Percentiles rank a stretch among this genome's conserved stretches.
Conservation (phyloP, 2,797 vertebrate genomes). For the Odontamblyopus rebecca region DNA sequence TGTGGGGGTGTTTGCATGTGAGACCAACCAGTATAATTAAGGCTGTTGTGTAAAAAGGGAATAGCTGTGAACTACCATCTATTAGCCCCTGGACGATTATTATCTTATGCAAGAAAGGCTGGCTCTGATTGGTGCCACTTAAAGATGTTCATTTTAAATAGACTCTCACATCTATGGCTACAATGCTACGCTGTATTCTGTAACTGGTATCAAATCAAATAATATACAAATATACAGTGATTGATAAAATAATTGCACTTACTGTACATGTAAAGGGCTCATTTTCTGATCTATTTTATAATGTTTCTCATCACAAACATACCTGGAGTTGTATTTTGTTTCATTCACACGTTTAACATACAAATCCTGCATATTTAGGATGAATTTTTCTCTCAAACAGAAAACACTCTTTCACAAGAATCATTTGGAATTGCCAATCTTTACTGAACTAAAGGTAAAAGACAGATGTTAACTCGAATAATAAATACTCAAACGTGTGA, state of each 20-base stretch:
- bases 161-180: background rate
- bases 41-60: slow-evolving; percentile 55
- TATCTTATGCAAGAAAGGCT: slow-evolving; percentile 57
- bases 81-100: slow-evolving; percentile 54
- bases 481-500: no score
- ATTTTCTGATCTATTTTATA: no score
- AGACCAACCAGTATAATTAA: slow-evolving; percentile 62
- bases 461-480: no score
- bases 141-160: background rate
- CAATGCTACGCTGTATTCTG: background rate
- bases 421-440: no score
- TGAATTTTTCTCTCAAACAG: no score
- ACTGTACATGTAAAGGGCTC: no score
- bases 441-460: no score
- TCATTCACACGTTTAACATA: no score
- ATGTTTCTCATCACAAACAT: no score
- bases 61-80: slow-evolving; percentile 51
- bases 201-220: background rate
- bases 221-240: background rate
- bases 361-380: no score
- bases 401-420: no score
- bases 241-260: background rate
- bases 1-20: slow-evolving; percentile 16
- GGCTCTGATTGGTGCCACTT: slow-evolving; percentile 29
- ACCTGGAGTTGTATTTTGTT: no score